Evolutionary conservation across 1,140 invertebrate genomes (phyloP).

Genomic region (Manduca sexta): DNA sequence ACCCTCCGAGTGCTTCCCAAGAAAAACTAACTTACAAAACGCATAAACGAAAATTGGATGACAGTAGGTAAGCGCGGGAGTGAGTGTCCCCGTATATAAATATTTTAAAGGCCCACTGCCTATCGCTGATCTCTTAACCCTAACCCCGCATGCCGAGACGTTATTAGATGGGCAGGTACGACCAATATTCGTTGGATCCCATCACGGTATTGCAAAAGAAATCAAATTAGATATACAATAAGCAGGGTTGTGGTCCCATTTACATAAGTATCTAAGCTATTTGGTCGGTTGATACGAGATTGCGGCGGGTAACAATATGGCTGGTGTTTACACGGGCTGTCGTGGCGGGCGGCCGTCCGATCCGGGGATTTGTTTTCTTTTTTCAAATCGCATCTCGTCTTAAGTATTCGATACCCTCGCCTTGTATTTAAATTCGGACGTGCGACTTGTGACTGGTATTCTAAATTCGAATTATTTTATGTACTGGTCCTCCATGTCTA

Average conservation of each 20-base stretch:
- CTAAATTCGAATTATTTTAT: too few relatives aligned
- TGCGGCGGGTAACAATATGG: conserved; percentile 62
- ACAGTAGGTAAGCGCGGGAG: conserved; percentile 42
- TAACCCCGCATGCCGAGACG: conserved; percentile 32
- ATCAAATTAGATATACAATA: conserved; percentile 72
- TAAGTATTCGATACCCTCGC: too few relatives aligned
- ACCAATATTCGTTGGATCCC: conserved; percentile 57
- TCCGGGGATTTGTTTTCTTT: conserved; percentile 24
- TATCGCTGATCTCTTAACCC: conserved; percentile 60
- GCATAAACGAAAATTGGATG: conserved; percentile 71
- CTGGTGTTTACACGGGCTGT: conserved; percentile 44
- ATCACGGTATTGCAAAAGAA: conserved; percentile 66
- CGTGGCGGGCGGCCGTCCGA: conserved; percentile 42
- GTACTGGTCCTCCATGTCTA: too few relatives aligned
- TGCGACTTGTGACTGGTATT: not conserved
- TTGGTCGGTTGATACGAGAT: conserved; percentile 60
- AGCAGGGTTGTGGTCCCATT: conserved; percentile 60
- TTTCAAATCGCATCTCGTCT: not conserved
- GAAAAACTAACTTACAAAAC: conserved; percentile 62
- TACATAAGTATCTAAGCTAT: conserved; percentile 68
- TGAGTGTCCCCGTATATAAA: conserved; percentile 56
- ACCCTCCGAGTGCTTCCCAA: conserved; percentile 42
- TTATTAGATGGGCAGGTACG: conserved; percentile 60
- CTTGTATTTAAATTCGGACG: too few relatives aligned
- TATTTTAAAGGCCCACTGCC: conserved; percentile 62